Evolutionary conservation across 1,140 invertebrate genomes (phyloP), one percentile per base, ranked within the genome.

Genomic region (Drosophila sechellia): DNA sequence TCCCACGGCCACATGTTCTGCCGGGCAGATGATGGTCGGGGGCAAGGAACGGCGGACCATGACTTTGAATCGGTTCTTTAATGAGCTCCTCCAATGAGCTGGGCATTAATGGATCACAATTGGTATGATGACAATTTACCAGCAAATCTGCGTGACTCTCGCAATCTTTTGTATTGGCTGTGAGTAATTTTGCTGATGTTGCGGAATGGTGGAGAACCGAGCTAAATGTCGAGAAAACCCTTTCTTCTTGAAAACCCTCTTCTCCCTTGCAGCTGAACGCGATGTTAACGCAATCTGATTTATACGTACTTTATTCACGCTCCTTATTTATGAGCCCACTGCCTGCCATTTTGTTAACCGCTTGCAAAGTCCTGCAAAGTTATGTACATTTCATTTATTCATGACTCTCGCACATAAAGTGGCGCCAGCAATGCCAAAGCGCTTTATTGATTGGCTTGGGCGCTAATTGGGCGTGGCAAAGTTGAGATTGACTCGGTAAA

Each of bases 391-490:
- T 69, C 34, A 69, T 53, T 69, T 69, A 65, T 65, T 65, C 64
- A 64, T 49, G 22, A 3, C 12, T 6, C n/a, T 5, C 5, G 4
- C 17, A 12, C 17, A n/a, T n/a, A 15, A 31, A 22, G 20, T 2
- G 20, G 13, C 11, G 20, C 61, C 61, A 2, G 10, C 11, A 13
- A 57, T 57, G n/a, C 10, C 11, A 13, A 57, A 60, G 11, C 12
- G 25, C 5, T 20, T 60, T 57, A 75, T 65, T 66, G 46, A 57
- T 76, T 57, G 60, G 42, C 43, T 68, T 49, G 55, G 35, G 75
- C 59, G 48, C 72, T 72, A 73, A 77, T 77, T 52, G 69, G 45
- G 74, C 40, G 45, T 57, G 60, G 37, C 68, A 72, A 42, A 52
- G 69, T 59, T 71, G 74, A 48, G 25, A 49, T 58, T 71, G 39